Evolutionary conservation across 2,113 vertebrate genomes (phyloP).

Genomic region (Sphaerodactylus townsendi): DNA sequence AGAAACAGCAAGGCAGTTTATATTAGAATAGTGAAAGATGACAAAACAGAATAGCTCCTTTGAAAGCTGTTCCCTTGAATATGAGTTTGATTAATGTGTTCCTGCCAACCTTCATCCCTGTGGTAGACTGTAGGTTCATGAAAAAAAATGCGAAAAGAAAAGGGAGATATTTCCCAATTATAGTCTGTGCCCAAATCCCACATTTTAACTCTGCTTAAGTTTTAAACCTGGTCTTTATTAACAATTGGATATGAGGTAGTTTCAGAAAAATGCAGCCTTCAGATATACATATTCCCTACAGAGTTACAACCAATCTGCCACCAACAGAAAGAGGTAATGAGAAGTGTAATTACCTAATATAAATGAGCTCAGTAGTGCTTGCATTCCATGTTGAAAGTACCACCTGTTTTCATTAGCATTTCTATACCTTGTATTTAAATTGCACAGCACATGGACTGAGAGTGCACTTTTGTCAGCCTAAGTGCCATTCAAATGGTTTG

Average conservation of each 20-base stretch:
- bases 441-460: neutral
- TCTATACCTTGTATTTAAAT: conserved; percentile 34
- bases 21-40: conserved; percentile 8
- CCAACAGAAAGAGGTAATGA: conserved; percentile 58
- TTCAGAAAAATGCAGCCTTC: conserved; percentile 52
- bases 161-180: conserved; percentile 8
- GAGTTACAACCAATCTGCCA: conserved; percentile 56
- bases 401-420: conserved; percentile 54
- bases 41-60: conserved; percentile 15
- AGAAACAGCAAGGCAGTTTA: neutral
- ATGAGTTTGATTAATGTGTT: conserved; percentile 16
- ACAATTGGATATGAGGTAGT: conserved; percentile 47
- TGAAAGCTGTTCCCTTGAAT: neutral
- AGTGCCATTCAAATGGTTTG: conserved; percentile 1
- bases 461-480: neutral
- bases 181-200: neutral
- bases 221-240: conserved; percentile 42
- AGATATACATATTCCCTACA: conserved; percentile 47
- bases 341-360: conserved; percentile 62
- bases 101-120: neutral
- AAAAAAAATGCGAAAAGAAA: neutral
- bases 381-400: conserved; percentile 62
- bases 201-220: neutral
- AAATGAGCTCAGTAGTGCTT: conserved; percentile 60
- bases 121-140: conserved; percentile 4